phyloP scores from a whole-genome alignment of 2,888 invertebrate species.

The Cinara cedri region DNA sequence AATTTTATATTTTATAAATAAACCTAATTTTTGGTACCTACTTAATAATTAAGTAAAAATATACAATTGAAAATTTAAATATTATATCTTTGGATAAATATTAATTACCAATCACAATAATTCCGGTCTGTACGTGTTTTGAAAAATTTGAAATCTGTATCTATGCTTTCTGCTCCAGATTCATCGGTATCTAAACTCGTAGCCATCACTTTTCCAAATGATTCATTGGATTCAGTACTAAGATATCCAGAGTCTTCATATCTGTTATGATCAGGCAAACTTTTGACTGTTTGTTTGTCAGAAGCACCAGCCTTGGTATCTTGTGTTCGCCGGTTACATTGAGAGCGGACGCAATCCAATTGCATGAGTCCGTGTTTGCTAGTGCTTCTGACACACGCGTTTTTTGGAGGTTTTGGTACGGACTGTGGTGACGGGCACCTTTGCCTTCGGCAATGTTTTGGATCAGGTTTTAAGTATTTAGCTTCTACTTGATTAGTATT shows the following conservation, averaged over 20 bases:
- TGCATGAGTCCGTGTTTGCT: conserved; percentile 34
- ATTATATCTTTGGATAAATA: conserved; percentile 16
- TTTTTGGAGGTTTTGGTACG: conserved; percentile 58
- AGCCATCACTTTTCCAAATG: conserved; percentile 69
- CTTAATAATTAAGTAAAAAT: background rate
- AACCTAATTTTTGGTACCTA: conserved; percentile 24
- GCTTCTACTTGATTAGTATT: background rate
- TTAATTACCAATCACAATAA: conserved; percentile 44
- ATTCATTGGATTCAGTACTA: conserved; percentile 82
- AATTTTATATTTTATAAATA: background rate
- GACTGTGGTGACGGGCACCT: conserved; percentile 58
- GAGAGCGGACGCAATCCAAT: conserved; percentile 16
- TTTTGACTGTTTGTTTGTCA: conserved; percentile 41
- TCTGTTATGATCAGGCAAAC: conserved; percentile 62
- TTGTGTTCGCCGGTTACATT: conserved; percentile 19
- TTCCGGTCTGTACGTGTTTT: conserved; percentile 46
- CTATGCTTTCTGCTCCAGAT: conserved; percentile 85
- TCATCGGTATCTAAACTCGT: conserved; percentile 62
- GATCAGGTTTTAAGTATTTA: conserved; percentile 36
- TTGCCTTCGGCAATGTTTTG: conserved; percentile 54
- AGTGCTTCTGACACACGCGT: conserved; percentile 65
- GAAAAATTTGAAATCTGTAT: conserved; percentile 71
- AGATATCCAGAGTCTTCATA: conserved; percentile 83
- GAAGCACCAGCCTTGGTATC: conserved; percentile 43
- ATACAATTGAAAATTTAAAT: no score